A percentile compares a stretch with the other conserved stretches of the same genome.
phyloP scores from a whole-genome alignment of 2,888 invertebrate species.

The Scaptomyza cyrtandrae region DNA sequence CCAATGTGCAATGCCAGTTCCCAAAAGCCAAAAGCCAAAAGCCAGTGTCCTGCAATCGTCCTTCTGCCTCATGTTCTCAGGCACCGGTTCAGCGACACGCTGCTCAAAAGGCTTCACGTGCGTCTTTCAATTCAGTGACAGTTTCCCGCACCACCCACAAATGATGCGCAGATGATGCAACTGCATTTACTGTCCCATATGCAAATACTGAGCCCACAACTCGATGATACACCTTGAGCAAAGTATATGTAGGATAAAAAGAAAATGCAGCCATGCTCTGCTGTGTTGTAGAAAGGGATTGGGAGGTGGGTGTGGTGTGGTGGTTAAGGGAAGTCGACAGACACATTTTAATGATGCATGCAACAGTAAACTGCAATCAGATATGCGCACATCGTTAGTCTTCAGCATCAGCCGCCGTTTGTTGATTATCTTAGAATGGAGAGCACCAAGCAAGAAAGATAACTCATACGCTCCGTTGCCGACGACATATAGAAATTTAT shows the following conservation, averaged over 20 bases:
- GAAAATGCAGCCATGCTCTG: conserved; percentile 63
- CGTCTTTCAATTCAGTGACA: conserved; percentile 64
- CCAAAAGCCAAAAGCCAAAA: conserved; percentile 2
- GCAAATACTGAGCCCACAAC: conserved; percentile 69
- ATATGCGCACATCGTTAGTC: conserved; percentile 80
- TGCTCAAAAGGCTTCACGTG: conserved; percentile 56
- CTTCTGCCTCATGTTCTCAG: conserved; percentile 6
- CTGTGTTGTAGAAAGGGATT: conserved; percentile 8
- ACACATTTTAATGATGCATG: conserved; percentile 83
- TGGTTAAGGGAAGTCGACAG: conserved; percentile 45
- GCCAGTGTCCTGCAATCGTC: conserved; percentile 31
- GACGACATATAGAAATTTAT: conserved; percentile 69
- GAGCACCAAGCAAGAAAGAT: conserved; percentile 77
- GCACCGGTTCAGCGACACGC: conserved; percentile 70
- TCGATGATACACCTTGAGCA: conserved; percentile 73
- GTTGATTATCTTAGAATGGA: conserved; percentile 76
- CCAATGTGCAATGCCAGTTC: conserved; percentile 1
- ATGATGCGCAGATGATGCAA: background rate
- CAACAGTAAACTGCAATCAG: conserved; percentile 79
- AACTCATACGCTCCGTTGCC: conserved; percentile 74
- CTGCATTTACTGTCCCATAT: conserved; percentile 50
- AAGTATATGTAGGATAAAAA: conserved; percentile 70
- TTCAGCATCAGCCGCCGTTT: conserved; percentile 75
- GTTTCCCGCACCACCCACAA: background rate
- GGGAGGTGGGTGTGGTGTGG: background rate